Evolutionary conservation across 2,797 vertebrate species (phyloP), one percentile per base, ranked within the genome.

Genomic region (Peromyscus attwateri): DNA sequence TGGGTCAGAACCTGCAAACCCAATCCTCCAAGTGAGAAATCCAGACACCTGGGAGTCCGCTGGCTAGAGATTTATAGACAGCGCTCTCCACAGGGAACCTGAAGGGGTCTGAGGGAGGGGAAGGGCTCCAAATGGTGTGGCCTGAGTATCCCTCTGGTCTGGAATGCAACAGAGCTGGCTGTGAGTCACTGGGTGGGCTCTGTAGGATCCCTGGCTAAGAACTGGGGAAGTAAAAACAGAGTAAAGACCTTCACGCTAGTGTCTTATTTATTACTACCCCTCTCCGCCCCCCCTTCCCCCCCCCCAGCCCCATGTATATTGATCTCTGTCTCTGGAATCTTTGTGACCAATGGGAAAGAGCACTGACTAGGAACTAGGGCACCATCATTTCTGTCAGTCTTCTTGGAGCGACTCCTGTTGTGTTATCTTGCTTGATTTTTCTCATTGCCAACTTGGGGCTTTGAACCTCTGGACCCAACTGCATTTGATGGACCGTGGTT

Each of bases 341-440:
- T 37, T 1, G 57, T 19, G 52, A 43, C 52, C 34, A 3, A 14
- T 0, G 0, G 16, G 55, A 34, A 70, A 29, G 31, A 49, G 6
- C 0, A 0, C 1, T 2, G 1, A 31, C 8, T 4, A 17, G 46
- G 85, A 25, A 76, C 23, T 27, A 92, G 29, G 31, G 4, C n/a
- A 0, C 31, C 11, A 19, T 77, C 46, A 0, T 40, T 62, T 40
- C 10, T 0, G 0, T 4, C 52, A 7, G 0, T 29, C 55, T 14
- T 31, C 34, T 79, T 7, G 14, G 7, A 4, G 2, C 7, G 10
- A 13, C 29, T 3, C 62, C 62, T 23, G 0, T 0, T 2, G 8
- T 79, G 25, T 71, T 6, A 66, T 16, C 55, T 31, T 9, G 70
- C 29, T 46, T 66, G 1, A 6, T 37, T 37, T 75, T 80, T 76